Percentiles rank a stretch among this genome's conserved stretches.
phyloP scores from a whole-genome alignment of 2,888 invertebrate species.

The Callinectes sapidus region DNA sequence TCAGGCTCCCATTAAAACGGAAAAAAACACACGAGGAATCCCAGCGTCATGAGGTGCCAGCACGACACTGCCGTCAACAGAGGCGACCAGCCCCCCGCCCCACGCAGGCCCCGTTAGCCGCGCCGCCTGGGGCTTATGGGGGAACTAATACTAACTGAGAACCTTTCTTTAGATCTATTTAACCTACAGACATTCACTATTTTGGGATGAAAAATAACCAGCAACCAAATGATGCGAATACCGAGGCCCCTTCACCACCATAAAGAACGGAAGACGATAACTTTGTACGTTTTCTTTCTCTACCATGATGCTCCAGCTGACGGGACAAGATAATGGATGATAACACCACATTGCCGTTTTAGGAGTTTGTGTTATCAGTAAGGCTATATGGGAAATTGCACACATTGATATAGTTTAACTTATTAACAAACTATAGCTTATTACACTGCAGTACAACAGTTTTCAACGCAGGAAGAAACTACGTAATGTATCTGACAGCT shows the following conservation, averaged over 20 bases:
- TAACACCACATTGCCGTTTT: neutral
- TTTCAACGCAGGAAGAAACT: neutral
- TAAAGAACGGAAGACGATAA: slow-evolving; percentile 12
- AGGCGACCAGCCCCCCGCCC: neutral
- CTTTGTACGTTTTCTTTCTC: neutral
- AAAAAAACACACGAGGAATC: slow-evolving; percentile 28
- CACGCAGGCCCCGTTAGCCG: neutral
- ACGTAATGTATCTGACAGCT: neutral
- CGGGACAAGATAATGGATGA: neutral
- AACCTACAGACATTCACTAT: neutral
- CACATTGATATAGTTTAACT: neutral
- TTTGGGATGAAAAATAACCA: neutral
- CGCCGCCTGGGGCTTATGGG: neutral
- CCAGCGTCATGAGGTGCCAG: slow-evolving; percentile 59
- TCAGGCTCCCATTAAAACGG: slow-evolving; percentile 49
- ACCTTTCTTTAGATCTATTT: too few relatives aligned
- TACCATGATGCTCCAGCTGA: neutral
- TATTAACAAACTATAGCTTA: neutral
- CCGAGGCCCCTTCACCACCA: neutral
- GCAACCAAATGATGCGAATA: neutral
- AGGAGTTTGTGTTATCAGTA: neutral
- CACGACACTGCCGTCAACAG: slow-evolving; percentile 70
- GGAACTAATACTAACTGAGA: neutral
- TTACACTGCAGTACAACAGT: neutral
- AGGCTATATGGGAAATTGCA: neutral